A percentile compares a stretch with the other conserved stretches of the same genome.
Conservation (phyloP, 2,888 invertebrate genomes). For the Erebia palarica region DNA sequence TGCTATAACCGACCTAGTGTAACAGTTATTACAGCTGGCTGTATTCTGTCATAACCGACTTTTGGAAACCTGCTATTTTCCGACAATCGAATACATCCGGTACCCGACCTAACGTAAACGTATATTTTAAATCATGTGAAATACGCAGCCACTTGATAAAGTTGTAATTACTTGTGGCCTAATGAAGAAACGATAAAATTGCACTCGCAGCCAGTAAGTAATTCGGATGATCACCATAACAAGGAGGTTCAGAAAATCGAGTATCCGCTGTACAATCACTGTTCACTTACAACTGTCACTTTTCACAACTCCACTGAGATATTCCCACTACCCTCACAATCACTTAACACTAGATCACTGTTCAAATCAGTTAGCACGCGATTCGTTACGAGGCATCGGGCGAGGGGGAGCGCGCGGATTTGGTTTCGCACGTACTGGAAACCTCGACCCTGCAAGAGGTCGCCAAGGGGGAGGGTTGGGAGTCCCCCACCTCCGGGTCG, state of each 20-base stretch:
- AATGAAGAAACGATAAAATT: no score
- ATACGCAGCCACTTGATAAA: no score
- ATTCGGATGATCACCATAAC: no score
- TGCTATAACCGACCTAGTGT: no score
- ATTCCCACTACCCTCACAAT: background rate
- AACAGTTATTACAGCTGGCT: no score
- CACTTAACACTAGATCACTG: background rate
- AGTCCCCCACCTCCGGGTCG: constrained; percentile 54
- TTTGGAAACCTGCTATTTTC: no score
- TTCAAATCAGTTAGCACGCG: constrained; percentile 21
- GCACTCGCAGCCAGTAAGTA: no score
- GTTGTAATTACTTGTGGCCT: no score
- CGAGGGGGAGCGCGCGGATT: constrained; percentile 24
- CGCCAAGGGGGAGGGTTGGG: background rate
- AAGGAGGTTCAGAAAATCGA: background rate
- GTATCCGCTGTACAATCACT: background rate
- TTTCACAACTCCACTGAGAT: constrained; percentile 10
- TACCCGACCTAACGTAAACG: no score
- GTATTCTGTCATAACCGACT: no score
- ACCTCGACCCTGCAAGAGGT: constrained; percentile 14
- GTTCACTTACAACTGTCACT: background rate
- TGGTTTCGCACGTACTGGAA: constrained; percentile 37
- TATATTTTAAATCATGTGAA: no score
- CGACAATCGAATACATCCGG: no score
- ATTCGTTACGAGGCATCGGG: constrained; percentile 44